Base-by-base conservation (phyloP, 1,140 invertebrate genomes). In the Drosophila miranda region DNA sequence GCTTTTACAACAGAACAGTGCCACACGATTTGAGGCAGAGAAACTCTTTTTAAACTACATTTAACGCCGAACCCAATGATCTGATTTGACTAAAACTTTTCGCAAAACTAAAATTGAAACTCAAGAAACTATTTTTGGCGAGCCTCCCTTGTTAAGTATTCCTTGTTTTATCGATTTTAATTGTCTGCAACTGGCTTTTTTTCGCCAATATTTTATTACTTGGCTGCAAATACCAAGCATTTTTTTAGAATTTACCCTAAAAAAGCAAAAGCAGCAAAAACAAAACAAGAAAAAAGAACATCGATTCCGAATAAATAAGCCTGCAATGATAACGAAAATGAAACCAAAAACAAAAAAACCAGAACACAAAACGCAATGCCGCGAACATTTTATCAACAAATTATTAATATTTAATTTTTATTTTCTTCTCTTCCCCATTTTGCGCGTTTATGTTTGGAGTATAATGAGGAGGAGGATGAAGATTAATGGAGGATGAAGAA, bases 401-500 rank as follows among this genome's bases (percentile, higher is more conserved):
- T 84, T 84, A 86, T 86, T 86, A 86, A 86, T 86, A 86, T 87
- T 87, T 58, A 28, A 81, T 87, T 86, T 75, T 81, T 86, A 81
- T 81, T 87, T 86, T 86, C 82, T 86, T 86, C 81, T 86, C 81
- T 86, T 86, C 81, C 81, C 80, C 60, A 74, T 74, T 80, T 76
- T 81, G 55, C 81, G 81, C 81, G 81, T 87, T 81, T 84, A 84
- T 86, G 74, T 87, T 81, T 83, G 79, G 79, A 83, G 80, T 78
- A 67, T 66, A 64, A 75, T 76, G 80, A 83, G 75, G 58, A 63
- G 75, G 75, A 78, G 56, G 55, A 82, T 67, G 59, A 79, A 68
- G 67, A 70, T 61, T 44, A 66, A 77, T 67, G 78, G 77, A 78
- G 69, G 69, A 78, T 16, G 75, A 78, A 62, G 52, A 75, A 75